Conservation (phyloP, 1,140 invertebrate genomes). For the Drosophila ficusphila region DNA sequence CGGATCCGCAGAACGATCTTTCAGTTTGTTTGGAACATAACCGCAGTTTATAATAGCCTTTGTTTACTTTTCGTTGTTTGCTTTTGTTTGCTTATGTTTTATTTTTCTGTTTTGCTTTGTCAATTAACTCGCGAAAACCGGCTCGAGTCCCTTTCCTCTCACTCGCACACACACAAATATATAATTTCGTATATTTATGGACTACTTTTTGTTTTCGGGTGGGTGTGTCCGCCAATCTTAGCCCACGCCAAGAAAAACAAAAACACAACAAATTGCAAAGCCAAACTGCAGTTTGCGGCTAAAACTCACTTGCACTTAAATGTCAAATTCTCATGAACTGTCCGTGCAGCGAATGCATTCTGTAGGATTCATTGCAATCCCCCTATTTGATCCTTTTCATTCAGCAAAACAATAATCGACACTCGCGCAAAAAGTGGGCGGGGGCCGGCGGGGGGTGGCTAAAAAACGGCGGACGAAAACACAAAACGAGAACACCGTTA, state of each 20-base stretch:
- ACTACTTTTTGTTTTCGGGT: conserved; percentile 64
- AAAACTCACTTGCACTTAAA: conserved; percentile 40
- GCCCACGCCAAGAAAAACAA: conserved; percentile 41
- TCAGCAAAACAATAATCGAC: conserved; percentile 33
- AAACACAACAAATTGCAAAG: conserved; percentile 19
- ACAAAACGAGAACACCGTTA: neutral
- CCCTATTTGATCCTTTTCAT: conserved; percentile 30
- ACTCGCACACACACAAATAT: conserved; percentile 22
- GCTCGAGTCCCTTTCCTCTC: conserved; percentile 51
- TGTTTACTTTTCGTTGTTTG: conserved; percentile 44
- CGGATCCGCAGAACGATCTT: neutral
- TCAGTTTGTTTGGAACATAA: neutral
- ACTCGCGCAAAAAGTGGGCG: neutral
- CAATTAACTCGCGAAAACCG: conserved; percentile 69
- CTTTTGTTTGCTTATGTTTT: conserved; percentile 34
- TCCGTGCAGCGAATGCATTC: conserved; percentile 27
- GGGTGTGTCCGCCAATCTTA: conserved; percentile 71
- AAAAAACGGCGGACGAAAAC: conserved; percentile 4
- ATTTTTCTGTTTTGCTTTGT: conserved; percentile 65
- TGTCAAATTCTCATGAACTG: conserved; percentile 79
- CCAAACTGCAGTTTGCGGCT: conserved; percentile 24
- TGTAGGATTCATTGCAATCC: conserved; percentile 3
- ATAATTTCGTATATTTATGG: conserved; percentile 33
- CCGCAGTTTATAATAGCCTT: neutral
- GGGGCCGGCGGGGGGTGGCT: neutral